These are phyloP conservation scores for Dromococcyx pavoninus DNA, from an alignment of 2,797 vertebrate genomes.

Conservation along the genomic window DNA sequence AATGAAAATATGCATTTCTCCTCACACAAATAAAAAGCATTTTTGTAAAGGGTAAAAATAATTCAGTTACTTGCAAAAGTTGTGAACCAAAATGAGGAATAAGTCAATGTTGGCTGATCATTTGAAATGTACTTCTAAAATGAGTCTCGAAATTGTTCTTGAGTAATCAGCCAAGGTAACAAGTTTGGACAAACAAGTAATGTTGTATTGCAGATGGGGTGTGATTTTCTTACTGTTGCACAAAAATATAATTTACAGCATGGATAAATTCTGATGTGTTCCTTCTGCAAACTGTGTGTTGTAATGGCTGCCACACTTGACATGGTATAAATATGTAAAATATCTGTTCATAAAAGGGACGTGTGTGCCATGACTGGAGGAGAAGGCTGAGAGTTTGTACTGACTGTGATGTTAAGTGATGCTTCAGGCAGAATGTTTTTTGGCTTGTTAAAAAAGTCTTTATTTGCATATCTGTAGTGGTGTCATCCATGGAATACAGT, in stretches of 20 bases:
- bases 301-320: too few species aligned
- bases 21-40: not conserved
- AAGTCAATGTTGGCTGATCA: not conserved
- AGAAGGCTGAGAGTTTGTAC: accelerated
- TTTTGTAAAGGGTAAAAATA: not conserved
- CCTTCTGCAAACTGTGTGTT: not conserved
- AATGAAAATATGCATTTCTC: not conserved
- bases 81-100: not conserved
- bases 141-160: not conserved
- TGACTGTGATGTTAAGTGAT: accelerated
- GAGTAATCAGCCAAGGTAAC: not conserved
- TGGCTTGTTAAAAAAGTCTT: not conserved
- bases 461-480: not conserved
- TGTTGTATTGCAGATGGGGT: accelerated
- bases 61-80: not conserved
- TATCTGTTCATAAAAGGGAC: accelerated
- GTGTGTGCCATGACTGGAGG: accelerated
- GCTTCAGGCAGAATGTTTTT: not conserved
- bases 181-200: not conserved
- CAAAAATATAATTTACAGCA: not conserved
- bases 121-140: not conserved
- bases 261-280: not conserved
- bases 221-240: not conserved
- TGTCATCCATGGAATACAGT: not conserved
- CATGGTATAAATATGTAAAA: not conserved